Percentiles rank a stretch among this genome's conserved stretches.
Evolutionary conservation across 2,797 vertebrate genomes (phyloP).

Genomic region (Pelobates cultripes): DNA sequence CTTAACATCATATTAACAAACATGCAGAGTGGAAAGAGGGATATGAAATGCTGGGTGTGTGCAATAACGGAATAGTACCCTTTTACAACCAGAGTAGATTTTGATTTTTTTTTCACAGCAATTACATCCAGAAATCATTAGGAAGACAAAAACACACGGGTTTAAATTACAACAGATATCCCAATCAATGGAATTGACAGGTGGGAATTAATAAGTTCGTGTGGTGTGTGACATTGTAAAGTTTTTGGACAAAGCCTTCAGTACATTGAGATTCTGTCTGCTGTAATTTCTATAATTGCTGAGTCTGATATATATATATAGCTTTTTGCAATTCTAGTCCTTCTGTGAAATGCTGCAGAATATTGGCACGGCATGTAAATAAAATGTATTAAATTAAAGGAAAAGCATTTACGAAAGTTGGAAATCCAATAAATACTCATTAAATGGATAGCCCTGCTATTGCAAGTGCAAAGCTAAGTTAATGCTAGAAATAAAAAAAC

Average conservation of each 20-base stretch:
- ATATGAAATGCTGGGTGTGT: conserved; percentile 46
- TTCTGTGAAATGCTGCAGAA: too few species aligned
- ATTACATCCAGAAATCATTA: not conserved
- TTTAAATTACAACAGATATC: not conserved
- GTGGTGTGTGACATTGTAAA: not conserved
- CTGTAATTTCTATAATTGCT: too few species aligned
- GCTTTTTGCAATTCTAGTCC: too few species aligned
- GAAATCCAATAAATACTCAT: too few species aligned
- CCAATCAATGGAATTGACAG: not conserved
- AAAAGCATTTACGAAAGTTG: too few species aligned
- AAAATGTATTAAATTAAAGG: too few species aligned
- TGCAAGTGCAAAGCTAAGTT: too few species aligned
- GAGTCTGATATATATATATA: too few species aligned
- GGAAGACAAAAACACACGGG: not conserved
- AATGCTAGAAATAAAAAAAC: too few species aligned
- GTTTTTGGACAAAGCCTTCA: not conserved
- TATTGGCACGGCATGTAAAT: too few species aligned
- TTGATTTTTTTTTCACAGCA: too few species aligned
- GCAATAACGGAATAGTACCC: conserved; percentile 8
- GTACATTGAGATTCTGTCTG: not conserved
- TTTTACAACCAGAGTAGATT: not conserved
- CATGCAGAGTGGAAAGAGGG: conserved; percentile 16
- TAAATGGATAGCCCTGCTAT: too few species aligned
- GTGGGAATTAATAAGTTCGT: not conserved
- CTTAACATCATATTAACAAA: conserved; percentile 53